Base-by-base conservation (phyloP, 1,140 invertebrate species). In the Tetragnatha versicolor region DNA sequence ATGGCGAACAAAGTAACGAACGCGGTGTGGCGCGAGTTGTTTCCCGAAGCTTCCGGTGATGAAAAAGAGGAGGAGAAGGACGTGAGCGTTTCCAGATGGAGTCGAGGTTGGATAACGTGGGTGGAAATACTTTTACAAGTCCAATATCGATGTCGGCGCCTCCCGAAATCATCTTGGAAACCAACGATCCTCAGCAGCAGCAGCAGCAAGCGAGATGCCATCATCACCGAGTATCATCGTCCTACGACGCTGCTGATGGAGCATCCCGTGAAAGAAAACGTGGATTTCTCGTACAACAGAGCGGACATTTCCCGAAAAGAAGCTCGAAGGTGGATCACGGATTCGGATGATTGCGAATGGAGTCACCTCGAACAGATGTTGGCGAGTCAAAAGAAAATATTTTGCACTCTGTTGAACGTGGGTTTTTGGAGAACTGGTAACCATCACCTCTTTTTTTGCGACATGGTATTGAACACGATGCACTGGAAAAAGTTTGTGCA, bases 81-180 rank as follows among this genome's bases (percentile, higher is more conserved):
- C n/a, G n/a, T n/a, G n/a, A n/a, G n/a, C n/a, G n/a, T n/a, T n/a
- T n/a, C n/a, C n/a, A n/a, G n/a, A n/a, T n/a, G n/a, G n/a, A 42
- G 31, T 61, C 6, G 27, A 33, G 58, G 58, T n/a, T 61, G 58
- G 58, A 61, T 61, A 4, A 2, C 39, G 4, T 61, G 58, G 58
- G n/a, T 37, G 5, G n/a, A 61, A 35, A 20, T 20, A 7, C n/a
- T 61, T 4, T 3, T n/a, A 7, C 4, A 61, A n/a, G 58, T 33
- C n/a, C n/a, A n/a, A n/a, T n/a, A n/a, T n/a, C n/a, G n/a, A n/a
- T n/a, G n/a, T n/a, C n/a, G n/a, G n/a, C n/a, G n/a, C 10, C n/a
- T 61, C 4, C 5, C n/a, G 4, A 20, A 35, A 33, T 37, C 29
- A 33, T n/a, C 31, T 35, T 37, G 31, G 17, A 4, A 7, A 61